These are phyloP conservation scores for Drosophila jambulina DNA, from an alignment of 1,140 invertebrate genomes.

Conservation along the genomic window DNA sequence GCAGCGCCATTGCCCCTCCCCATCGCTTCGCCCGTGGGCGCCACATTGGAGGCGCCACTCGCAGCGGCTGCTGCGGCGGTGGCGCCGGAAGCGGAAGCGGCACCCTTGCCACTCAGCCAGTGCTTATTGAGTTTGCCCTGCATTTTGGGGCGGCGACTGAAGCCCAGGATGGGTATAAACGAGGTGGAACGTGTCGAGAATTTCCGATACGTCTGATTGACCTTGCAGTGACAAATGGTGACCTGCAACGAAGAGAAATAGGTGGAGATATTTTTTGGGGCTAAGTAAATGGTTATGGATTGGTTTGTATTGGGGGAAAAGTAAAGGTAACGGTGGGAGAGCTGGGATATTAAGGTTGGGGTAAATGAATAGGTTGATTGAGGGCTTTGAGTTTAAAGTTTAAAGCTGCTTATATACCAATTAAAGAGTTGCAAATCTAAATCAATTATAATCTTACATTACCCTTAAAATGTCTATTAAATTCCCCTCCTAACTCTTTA, in stretches of 20 bases:
- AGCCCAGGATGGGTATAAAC: conserved; percentile 84
- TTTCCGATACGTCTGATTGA: conserved; percentile 89
- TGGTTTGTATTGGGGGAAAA: not conserved
- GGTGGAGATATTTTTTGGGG: not conserved
- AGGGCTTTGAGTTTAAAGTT: not conserved
- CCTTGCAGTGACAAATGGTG: conserved; percentile 89
- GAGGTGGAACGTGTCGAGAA: conserved; percentile 85
- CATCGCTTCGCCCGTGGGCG: conserved; percentile 8
- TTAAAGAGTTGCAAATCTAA: not conserved
- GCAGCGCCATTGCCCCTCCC: conserved; percentile 4
- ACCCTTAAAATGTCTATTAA: not conserved
- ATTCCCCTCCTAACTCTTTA: not conserved
- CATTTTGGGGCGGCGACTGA: conserved; percentile 78
- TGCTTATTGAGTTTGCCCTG: conserved; percentile 80
- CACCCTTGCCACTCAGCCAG: conserved; percentile 84
- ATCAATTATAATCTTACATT: not conserved
- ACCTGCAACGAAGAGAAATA: conserved; percentile 56
- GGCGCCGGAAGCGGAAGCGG: conserved; percentile 3
- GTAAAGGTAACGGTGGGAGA: not conserved
- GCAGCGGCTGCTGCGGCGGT: not conserved
- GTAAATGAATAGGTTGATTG: not conserved
- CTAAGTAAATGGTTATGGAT: conserved; percentile 42
- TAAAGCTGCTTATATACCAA: too few species aligned
- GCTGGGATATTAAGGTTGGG: not conserved
- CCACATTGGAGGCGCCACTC: conserved; percentile 12